These are phyloP conservation scores for Platypus cylindrus DNA, from an alignment of 2,888 invertebrate species.

Conservation along the genomic window DNA sequence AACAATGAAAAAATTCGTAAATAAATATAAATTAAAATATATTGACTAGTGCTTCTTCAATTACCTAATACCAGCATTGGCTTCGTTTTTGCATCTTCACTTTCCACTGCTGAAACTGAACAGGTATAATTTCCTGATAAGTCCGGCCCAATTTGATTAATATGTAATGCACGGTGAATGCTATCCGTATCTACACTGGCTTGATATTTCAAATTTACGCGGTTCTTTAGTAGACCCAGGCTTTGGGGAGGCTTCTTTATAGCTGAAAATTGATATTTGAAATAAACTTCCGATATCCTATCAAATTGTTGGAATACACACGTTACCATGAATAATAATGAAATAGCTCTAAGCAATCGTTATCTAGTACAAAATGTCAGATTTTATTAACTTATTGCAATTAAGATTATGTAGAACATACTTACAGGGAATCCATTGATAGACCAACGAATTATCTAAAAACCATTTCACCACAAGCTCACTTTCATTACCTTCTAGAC, in stretches of 20 bases:
- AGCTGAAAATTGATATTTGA: too few relatives aligned
- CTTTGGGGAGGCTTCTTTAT: slow-evolving; percentile 35
- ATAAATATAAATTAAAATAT: too few relatives aligned
- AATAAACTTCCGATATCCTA: too few relatives aligned
- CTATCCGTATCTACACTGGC: slow-evolving; percentile 42
- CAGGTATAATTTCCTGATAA: slow-evolving; percentile 59
- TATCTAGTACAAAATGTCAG: too few relatives aligned
- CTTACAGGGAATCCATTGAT: slow-evolving; percentile 46
- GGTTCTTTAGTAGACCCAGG: slow-evolving; percentile 32
- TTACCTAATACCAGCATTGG: slow-evolving; percentile 59
- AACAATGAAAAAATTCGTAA: too few relatives aligned
- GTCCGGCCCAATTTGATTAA: slow-evolving; percentile 51
- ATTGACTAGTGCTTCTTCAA: too few relatives aligned
- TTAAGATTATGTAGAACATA: too few relatives aligned
- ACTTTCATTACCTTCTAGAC: slow-evolving; percentile 31
- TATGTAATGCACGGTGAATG: slow-evolving; percentile 51
- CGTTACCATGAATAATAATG: too few relatives aligned
- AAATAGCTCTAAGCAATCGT: too few relatives aligned
- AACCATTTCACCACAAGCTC: slow-evolving; percentile 49
- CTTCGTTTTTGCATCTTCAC: slow-evolving; percentile 46
- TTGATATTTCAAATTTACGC: slow-evolving; percentile 36
- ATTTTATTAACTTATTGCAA: too few relatives aligned
- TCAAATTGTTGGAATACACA: too few relatives aligned
- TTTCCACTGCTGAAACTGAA: slow-evolving; percentile 51
- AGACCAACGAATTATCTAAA: slow-evolving; percentile 38